Conservation (phyloP, 2,888 invertebrate species). For the Exocentrus adspersus region DNA sequence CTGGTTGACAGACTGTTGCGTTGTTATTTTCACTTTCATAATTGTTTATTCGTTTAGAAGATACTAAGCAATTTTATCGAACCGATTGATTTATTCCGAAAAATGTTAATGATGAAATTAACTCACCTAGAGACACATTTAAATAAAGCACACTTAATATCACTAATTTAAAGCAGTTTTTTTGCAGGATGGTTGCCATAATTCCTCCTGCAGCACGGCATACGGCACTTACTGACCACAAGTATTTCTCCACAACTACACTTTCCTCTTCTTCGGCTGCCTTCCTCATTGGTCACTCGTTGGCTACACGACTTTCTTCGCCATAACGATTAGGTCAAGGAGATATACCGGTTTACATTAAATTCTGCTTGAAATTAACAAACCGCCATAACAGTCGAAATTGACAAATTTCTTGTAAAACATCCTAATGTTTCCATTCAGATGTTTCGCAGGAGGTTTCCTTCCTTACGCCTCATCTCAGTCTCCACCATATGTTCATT, state of each 20-base stretch:
- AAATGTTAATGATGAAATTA: background rate
- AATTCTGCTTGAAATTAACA: slow-evolving; percentile 6
- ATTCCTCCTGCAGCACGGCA: slow-evolving; percentile 37
- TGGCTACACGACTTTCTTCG: slow-evolving; percentile 50
- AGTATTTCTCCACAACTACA: slow-evolving; percentile 42
- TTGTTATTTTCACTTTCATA: slow-evolving; percentile 15
- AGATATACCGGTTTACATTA: slow-evolving; percentile 48
- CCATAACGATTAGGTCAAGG: slow-evolving; percentile 51
- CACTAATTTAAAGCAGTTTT: slow-evolving; percentile 30
- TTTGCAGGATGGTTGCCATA: slow-evolving; percentile 41
- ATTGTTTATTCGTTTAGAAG: background rate
- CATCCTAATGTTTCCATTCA: background rate
- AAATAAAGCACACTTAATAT: slow-evolving; percentile 42
- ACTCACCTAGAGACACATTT: slow-evolving; percentile 37
- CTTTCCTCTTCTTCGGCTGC: slow-evolving; percentile 48
- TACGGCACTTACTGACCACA: slow-evolving; percentile 43
- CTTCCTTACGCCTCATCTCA: too few species aligned
- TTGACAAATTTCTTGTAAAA: background rate
- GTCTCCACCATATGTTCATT: background rate
- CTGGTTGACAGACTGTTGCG: slow-evolving; percentile 2
- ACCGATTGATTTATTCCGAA: too few species aligned
- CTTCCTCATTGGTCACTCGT: slow-evolving; percentile 48
- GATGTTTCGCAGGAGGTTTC: too few species aligned
- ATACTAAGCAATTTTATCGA: too few species aligned
- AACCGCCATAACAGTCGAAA: background rate